A percentile compares a stretch with the other conserved stretches of the same genome.
Conservation (phyloP, 2,113 vertebrate genomes). For the Ranitomeya variabilis region DNA sequence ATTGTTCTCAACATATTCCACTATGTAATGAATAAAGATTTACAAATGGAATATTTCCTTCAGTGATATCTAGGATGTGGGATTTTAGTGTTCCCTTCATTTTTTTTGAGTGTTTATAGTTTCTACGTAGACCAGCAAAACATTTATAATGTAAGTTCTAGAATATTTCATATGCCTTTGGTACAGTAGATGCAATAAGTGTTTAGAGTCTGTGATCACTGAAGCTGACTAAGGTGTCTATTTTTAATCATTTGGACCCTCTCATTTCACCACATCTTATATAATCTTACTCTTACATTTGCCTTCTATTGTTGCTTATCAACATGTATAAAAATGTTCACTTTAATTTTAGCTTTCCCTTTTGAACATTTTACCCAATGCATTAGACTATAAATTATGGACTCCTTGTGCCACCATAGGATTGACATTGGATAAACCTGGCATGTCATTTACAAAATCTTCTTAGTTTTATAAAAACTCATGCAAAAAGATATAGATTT, state of each 20-base stretch:
- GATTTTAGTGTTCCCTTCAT: too few relatives aligned
- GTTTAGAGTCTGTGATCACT: neutral
- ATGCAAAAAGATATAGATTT: neutral
- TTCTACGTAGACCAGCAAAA: neutral
- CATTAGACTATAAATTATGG: neutral
- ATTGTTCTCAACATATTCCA: too few relatives aligned
- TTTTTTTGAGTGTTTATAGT: neutral
- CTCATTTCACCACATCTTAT: neutral
- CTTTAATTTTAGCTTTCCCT: neutral
- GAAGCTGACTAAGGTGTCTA: neutral
- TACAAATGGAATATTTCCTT: too few relatives aligned
- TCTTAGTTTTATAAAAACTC: neutral
- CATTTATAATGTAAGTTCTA: neutral
- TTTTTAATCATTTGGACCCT: neutral
- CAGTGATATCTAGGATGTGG: too few relatives aligned
- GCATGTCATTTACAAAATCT: neutral
- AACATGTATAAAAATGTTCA: too few relatives aligned
- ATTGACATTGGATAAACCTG: neutral
- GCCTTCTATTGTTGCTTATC: too few relatives aligned
- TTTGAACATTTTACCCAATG: neutral
- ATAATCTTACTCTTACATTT: too few relatives aligned
- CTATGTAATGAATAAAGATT: too few relatives aligned
- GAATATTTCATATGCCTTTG: neutral
- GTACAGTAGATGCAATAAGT: neutral
- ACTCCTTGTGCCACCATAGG: neutral